Percentiles rank a stretch among this genome's conserved stretches.
phyloP scores from a whole-genome alignment of 2,113 vertebrate genomes.

The Hemichromis elongatus region DNA sequence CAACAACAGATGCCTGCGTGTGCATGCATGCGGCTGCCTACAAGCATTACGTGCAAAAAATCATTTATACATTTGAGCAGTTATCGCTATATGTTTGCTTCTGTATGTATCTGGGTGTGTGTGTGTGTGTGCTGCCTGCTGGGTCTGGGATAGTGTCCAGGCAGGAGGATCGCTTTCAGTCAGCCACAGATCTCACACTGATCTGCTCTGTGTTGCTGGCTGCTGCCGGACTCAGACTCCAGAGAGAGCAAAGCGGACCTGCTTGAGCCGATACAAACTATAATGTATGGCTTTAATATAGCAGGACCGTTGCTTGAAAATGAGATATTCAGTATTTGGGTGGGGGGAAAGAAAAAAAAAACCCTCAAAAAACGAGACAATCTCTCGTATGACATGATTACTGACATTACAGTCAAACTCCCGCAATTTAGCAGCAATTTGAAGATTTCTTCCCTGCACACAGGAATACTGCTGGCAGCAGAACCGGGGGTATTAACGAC shows the following conservation, averaged over 20 bases:
- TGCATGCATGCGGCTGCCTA: not conserved
- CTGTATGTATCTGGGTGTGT: not conserved
- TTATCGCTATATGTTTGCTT: not conserved
- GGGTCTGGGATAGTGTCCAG: constrained; percentile 57
- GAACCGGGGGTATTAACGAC: not conserved
- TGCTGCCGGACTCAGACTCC: constrained; percentile 38
- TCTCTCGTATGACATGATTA: constrained; percentile 36
- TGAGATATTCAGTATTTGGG: not conserved
- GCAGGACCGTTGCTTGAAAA: not conserved
- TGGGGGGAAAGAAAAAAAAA: no score
- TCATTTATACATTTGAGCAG: not conserved
- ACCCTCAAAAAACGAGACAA: not conserved
- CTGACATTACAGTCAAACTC: constrained; percentile 45
- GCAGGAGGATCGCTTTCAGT: constrained; percentile 52
- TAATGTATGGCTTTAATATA: constrained; percentile 47
- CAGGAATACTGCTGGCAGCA: constrained; percentile 23
- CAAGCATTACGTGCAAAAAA: not conserved
- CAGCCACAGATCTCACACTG: constrained; percentile 61
- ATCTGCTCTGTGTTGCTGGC: constrained; percentile 40
- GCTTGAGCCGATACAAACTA: constrained; percentile 1
- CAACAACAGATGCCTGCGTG: not conserved
- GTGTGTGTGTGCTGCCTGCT: constrained; percentile 10
- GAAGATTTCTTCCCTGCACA: constrained; percentile 25
- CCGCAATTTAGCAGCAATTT: constrained; percentile 58
- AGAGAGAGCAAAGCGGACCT: constrained; percentile 14